Conservation (phyloP, 1,140 invertebrate species). For the Pogonomyrmex californicus region DNA sequence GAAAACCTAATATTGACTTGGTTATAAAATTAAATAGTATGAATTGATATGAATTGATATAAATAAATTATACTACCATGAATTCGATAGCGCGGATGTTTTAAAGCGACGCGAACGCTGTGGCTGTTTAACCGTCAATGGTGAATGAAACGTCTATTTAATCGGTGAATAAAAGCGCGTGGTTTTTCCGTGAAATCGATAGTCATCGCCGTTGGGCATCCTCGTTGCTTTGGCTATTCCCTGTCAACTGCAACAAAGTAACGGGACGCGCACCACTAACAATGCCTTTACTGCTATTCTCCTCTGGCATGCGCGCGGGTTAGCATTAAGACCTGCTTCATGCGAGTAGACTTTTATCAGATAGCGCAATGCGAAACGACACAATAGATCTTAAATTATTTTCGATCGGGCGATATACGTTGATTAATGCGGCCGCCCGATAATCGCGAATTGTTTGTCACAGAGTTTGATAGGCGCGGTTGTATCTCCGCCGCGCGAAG, state of each 20-base stretch:
- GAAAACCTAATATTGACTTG: background rate
- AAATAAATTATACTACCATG: constrained; percentile 4
- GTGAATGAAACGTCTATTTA: constrained; percentile 52
- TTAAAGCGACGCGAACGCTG: constrained; percentile 4
- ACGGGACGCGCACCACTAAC: constrained; percentile 73
- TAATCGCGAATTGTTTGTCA: constrained; percentile 56
- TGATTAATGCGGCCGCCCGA: constrained; percentile 50
- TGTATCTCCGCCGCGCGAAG: background rate
- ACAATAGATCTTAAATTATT: constrained; percentile 63
- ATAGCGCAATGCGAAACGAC: constrained; percentile 46
- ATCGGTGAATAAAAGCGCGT: constrained; percentile 35
- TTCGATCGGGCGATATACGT: constrained; percentile 56
- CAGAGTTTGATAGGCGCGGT: constrained; percentile 23
- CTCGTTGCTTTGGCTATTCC: constrained; percentile 67
- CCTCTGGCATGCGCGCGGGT: constrained; percentile 37
- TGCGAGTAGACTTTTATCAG: constrained; percentile 59
- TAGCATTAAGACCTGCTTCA: constrained; percentile 74
- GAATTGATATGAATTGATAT: background rate
- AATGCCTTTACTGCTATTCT: constrained; percentile 69
- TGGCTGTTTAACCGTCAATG: constrained; percentile 53
- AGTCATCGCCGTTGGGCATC: constrained; percentile 56
- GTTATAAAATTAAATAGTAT: constrained; percentile 12
- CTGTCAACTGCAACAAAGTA: constrained; percentile 75
- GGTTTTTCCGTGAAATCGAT: constrained; percentile 62
- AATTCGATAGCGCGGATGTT: background rate